Base-by-base conservation (phyloP, 2,797 vertebrate genomes). In the Silurus aristotelis region DNA sequence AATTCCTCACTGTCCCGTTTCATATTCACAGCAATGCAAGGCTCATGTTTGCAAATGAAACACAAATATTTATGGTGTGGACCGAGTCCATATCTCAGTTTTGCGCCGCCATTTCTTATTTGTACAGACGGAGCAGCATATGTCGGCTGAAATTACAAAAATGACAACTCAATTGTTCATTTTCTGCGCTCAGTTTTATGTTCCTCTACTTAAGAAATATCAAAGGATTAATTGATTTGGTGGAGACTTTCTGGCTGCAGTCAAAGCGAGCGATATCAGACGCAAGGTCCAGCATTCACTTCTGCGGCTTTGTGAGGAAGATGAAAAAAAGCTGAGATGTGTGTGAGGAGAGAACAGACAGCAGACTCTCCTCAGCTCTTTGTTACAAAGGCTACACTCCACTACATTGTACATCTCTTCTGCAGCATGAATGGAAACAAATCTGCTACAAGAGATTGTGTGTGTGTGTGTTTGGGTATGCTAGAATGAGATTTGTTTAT, bases 351-450 rank as follows among this genome's bases (percentile, higher is more conserved):
- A 89, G 84, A 85, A 82, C 55, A 76, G 46, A 82, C 73, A 88
- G 70, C 52, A 61, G 67, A 52, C 80, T 72, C 72, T 84, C 48
- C 84, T 85, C 85, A 89, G 85, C 85, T 46, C 89, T 90, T 91
- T 91, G 46, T 67, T 80, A 67, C 88, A 89, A 88, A 86, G 87
- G 84, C 38, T 38, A 38, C 38, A 38, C 38, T 88, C 86, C 90
- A 89, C 91, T 90, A 91, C 90, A 89, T 81, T 87, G 91, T 92
- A 92, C 91, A 89, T 87, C 46, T 56, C 63, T 56, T n/a, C 85
- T 89, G 91, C 86, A 87, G 89, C 89, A 86, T 61, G 93, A 95
- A 90, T 94, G 91, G 93, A 93, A 92, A 68, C 82, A 58, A 27
- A 66, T 93, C 0, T 89, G 91, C 79, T 83, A 89, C 84, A 93